Evolutionary conservation across 2,797 vertebrate genomes (phyloP).

Genomic region (Anolis apletophallus): DNA sequence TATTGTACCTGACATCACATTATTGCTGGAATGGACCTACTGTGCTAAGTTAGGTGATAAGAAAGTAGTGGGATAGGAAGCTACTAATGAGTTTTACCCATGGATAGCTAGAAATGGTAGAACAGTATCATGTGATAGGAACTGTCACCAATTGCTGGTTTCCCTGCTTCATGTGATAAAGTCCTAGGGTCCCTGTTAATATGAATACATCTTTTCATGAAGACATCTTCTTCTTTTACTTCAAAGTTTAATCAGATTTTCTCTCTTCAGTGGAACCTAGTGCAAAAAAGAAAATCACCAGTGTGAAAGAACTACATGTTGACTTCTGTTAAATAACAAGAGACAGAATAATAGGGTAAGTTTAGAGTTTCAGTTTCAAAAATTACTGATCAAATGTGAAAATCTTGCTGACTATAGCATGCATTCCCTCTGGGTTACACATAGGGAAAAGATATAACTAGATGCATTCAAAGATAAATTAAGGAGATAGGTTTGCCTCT

Average conservation of each 20-base stretch:
- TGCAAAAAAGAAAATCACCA: neutral
- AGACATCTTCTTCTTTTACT: neutral
- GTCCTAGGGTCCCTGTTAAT: neutral
- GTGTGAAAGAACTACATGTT: neutral
- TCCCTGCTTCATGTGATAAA: too few species aligned
- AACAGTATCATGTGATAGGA: too few species aligned
- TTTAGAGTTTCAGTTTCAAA: neutral
- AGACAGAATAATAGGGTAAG: neutral
- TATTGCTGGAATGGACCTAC: too few species aligned
- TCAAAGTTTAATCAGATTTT: neutral
- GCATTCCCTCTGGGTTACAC: slow-evolving; percentile 24
- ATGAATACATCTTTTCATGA: neutral
- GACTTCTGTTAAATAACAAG: neutral
- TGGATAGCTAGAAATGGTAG: too few species aligned
- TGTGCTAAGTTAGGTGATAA: too few species aligned
- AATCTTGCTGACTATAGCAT: slow-evolving; percentile 24
- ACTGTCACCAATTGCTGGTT: too few species aligned
- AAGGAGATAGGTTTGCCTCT: slow-evolving; percentile 8
- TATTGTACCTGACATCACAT: too few species aligned
- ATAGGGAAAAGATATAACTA: slow-evolving; percentile 34
- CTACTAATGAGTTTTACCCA: too few species aligned
- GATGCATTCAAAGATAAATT: slow-evolving; percentile 25
- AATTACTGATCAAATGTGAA: slow-evolving; percentile 7
- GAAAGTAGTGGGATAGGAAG: too few species aligned
- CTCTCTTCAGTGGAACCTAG: neutral